phyloP scores from a whole-genome alignment of 1,140 invertebrate species.

The Antheraea mylitta region DNA sequence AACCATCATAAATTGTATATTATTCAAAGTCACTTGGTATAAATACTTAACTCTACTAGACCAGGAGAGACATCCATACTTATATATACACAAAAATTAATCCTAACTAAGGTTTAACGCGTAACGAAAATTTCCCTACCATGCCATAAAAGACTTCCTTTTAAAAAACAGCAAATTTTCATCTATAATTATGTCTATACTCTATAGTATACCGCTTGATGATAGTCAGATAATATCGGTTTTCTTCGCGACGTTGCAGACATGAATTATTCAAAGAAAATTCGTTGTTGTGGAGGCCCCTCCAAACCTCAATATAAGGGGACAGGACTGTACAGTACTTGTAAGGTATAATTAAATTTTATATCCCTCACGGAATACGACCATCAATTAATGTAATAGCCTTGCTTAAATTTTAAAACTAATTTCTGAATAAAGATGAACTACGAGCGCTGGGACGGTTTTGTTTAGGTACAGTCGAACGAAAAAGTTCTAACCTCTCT shows the following conservation, averaged over 20 bases:
- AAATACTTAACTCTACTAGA: too few relatives aligned
- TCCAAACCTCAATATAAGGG: not conserved
- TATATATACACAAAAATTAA: too few relatives aligned
- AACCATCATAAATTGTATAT: too few relatives aligned
- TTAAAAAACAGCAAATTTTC: too few relatives aligned
- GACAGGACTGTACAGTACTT: not conserved
- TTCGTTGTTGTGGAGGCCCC: not conserved
- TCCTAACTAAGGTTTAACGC: too few relatives aligned
- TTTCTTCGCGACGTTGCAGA: not conserved
- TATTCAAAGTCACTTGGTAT: too few relatives aligned
- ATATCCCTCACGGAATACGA: not conserved
- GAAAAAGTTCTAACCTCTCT: too few relatives aligned
- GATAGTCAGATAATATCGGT: not conserved
- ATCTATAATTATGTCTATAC: not conserved
- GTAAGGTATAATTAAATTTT: not conserved
- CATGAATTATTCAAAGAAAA: slow-evolving; percentile 5
- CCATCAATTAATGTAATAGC: slow-evolving; percentile 2
- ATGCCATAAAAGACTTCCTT: too few relatives aligned
- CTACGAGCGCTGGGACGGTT: not conserved
- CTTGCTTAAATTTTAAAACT: not conserved
- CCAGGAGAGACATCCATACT: too few relatives aligned
- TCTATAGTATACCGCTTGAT: not conserved
- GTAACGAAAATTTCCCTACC: too few relatives aligned
- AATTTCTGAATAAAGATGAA: not conserved
- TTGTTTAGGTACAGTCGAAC: not conserved